Conservation (phyloP, 2,888 invertebrate genomes). For the Protodeltote pygarga region DNA sequence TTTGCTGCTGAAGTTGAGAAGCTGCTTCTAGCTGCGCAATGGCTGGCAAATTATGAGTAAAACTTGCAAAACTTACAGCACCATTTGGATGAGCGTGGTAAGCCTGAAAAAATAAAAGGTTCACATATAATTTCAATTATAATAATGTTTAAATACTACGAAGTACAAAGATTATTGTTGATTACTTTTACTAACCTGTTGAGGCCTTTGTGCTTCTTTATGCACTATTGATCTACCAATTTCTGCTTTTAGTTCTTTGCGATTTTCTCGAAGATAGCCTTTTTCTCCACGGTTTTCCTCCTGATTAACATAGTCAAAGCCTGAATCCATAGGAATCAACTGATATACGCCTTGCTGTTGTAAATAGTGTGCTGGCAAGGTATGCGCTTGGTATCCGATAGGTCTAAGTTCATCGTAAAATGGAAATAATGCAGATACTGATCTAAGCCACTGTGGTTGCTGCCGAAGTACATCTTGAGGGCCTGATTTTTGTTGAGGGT, state of each 20-base stretch:
- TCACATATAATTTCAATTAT: neutral
- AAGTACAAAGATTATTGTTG: no score
- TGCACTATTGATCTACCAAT: slow-evolving; percentile 18
- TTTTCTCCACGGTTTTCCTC: slow-evolving; percentile 1
- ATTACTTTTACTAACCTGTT: slow-evolving; percentile 20
- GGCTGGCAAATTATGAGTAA: slow-evolving; percentile 61
- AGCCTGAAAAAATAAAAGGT: slow-evolving; percentile 63
- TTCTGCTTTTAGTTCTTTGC: slow-evolving; percentile 8
- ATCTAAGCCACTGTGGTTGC: neutral
- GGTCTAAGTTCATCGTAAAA: slow-evolving; percentile 26
- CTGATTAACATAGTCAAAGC: neutral
- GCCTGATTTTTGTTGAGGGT: neutral
- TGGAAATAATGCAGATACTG: slow-evolving; percentile 7
- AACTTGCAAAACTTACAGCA: slow-evolving; percentile 73
- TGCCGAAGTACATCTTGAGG: slow-evolving; percentile 2
- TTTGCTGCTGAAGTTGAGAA: slow-evolving; percentile 1
- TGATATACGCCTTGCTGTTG: slow-evolving; percentile 11
- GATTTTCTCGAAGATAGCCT: neutral
- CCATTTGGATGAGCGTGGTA: slow-evolving; percentile 61
- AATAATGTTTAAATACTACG: neutral
- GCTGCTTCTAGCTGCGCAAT: slow-evolving; percentile 1
- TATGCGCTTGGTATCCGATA: slow-evolving; percentile 11
- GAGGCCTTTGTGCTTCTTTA: neutral
- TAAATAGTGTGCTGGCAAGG: slow-evolving; percentile 18
- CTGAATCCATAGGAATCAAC: neutral